Evolutionary conservation across 1,140 invertebrate genomes (phyloP).

Genomic region (Trypoxylus dichotomus): DNA sequence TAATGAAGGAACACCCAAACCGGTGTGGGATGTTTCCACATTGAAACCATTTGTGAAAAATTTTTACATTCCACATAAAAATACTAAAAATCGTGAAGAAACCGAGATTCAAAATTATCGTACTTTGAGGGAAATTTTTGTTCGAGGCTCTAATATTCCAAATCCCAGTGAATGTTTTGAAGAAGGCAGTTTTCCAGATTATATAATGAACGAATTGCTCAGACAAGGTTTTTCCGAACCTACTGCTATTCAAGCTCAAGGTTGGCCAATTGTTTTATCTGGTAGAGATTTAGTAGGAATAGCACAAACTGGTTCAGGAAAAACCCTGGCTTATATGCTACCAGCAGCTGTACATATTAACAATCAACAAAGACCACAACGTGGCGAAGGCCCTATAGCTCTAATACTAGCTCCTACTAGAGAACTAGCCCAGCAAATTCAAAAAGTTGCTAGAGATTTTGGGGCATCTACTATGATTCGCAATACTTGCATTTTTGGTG

Average conservation of each 20-base stretch:
- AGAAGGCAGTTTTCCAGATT: slow-evolving; percentile 86
- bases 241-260: slow-evolving; percentile 75
- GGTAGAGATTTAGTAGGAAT: slow-evolving; percentile 93
- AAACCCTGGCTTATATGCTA: slow-evolving; percentile 85
- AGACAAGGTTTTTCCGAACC: slow-evolving; percentile 76
- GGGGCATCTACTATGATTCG: slow-evolving; percentile 81
- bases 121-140: slow-evolving; percentile 79
- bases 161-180: slow-evolving; percentile 86
- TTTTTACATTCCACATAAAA: slow-evolving; percentile 85
- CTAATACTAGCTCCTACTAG: slow-evolving; percentile 93
- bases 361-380: slow-evolving; percentile 67
- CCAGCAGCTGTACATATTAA: slow-evolving; percentile 77
- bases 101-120: slow-evolving; percentile 77
- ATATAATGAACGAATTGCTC: slow-evolving; percentile 75
- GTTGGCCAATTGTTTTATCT: slow-evolving; percentile 90
- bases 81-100: slow-evolving; percentile 69
- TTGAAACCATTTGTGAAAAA: slow-evolving; percentile 87
- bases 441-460: slow-evolving; percentile 91
- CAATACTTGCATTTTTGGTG: slow-evolving; percentile 96
- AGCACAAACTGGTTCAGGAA: slow-evolving; percentile 92
- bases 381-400: slow-evolving; percentile 90
- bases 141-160: slow-evolving; percentile 80
- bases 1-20: slow-evolving; percentile 56
- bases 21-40: slow-evolving; percentile 78
- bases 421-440: slow-evolving; percentile 96